Evolutionary conservation across 2,797 vertebrate genomes (phyloP), one percentile per base, ranked within the genome.

Genomic region (Sternarchorhynchus goeldii): DNA sequence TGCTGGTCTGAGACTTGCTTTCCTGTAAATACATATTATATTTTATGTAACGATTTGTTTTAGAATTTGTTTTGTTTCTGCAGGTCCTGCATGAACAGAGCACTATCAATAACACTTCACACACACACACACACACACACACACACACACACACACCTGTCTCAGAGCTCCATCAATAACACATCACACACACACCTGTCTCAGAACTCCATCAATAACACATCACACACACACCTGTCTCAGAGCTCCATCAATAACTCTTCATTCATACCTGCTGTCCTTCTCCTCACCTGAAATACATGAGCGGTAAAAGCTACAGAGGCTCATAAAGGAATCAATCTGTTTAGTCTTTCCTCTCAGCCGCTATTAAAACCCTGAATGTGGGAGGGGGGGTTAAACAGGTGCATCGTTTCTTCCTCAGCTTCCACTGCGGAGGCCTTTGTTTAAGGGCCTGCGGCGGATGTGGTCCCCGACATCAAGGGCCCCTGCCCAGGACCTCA

Each of bases 301-400:
- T 84, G 67, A 34, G 74, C 73, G 56, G 45, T 31, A 57, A 62
- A 14, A 16, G 72, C 73, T 84, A 83, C 76, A 82, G 79, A 85
- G 81, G 82, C 79, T 77, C 81, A 84, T 85, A 50, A 85, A 87
- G 87, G 65, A 88, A 83, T 83, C 68, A 81, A 63, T 82, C 71
- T 36, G 81, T 80, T 81, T 74, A 79, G 74, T 59, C 56, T 75
- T 67, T 21, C n/a, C 45, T 64, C 73, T 69, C 69, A 73, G 36
- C 29, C 58, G 41, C 31, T 29, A 82, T 71, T 63, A 69, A 81
- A 83, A 79, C 82, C 73, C 68, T 77, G 64, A 67, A 84, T 75
- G 78, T 68, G 81, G 75, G 67, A 45, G 64, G 75, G 85, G 25
- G 25, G 25, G 25, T 88, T 77, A 62, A 86, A 21, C 67, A n/a